Conservation (phyloP, 2,797 vertebrate genomes). For the Notolabrus celidotus region DNA sequence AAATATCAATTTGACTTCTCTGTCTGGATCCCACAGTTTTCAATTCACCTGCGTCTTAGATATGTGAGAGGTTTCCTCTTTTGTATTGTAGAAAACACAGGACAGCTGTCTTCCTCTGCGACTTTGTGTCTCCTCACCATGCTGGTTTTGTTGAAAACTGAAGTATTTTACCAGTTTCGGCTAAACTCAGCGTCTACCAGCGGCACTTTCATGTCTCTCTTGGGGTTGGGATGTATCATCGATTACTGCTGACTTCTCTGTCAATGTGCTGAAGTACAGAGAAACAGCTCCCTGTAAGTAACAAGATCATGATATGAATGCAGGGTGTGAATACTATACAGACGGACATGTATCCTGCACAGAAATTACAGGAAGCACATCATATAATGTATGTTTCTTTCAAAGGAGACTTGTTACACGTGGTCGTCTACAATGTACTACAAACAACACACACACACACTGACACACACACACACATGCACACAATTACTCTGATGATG, state of each 20-base stretch:
- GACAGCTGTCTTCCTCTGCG: neutral
- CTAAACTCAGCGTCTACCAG: neutral
- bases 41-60: no score
- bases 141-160: neutral
- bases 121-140: neutral
- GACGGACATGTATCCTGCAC: neutral
- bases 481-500: conserved; percentile 67
- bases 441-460: conserved; percentile 40
- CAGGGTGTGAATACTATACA: neutral
- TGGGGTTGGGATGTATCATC: neutral
- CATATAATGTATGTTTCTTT: conserved; percentile 10
- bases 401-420: conserved; percentile 2
- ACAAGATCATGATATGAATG: conserved; percentile 1
- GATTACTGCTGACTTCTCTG: neutral
- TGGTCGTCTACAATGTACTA: neutral
- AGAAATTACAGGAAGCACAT: neutral
- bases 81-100: neutral
- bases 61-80: no score
- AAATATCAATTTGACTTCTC: no score
- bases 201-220: neutral
- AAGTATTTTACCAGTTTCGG: neutral
- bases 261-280: neutral
- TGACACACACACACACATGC: conserved; percentile 8
- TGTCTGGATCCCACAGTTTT: no score
- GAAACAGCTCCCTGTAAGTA: neutral